Conservation (phyloP, 2,797 vertebrate genomes). For the Poecilia velifera region DNA sequence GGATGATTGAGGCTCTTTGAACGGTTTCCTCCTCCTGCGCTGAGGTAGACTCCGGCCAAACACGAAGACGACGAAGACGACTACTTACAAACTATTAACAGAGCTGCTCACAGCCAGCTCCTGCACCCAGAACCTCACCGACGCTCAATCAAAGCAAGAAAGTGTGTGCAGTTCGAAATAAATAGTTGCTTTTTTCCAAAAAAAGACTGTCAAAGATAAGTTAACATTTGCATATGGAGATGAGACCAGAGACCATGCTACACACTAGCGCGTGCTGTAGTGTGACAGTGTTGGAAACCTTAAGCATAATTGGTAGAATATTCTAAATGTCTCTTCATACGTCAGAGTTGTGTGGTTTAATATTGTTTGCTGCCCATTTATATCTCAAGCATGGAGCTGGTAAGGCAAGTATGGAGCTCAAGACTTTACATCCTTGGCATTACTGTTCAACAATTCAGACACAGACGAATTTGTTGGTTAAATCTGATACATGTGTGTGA, state of each 20-base stretch:
- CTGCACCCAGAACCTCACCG: conserved; percentile 49
- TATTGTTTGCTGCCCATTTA: not conserved
- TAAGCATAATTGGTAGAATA: not conserved
- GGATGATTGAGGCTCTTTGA: conserved; percentile 68
- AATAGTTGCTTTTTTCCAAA: not conserved
- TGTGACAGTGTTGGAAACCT: not conserved
- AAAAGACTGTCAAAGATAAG: not conserved
- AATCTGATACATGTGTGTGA: not conserved
- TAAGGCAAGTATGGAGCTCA: not conserved
- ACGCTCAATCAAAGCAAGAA: conserved; percentile 77
- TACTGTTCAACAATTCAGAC: not conserved
- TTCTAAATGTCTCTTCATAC: not conserved
- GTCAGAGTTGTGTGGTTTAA: not conserved
- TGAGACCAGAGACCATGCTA: conserved; percentile 29
- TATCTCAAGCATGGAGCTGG: not conserved
- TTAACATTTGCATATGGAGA: not conserved
- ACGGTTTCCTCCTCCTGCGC: conserved; percentile 82
- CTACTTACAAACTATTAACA: conserved; percentile 27
- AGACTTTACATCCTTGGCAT: not conserved
- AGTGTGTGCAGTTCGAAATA: not conserved
- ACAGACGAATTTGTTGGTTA: not conserved
- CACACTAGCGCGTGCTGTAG: not conserved
- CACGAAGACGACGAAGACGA: conserved; percentile 77
- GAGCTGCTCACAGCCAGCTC: conserved; percentile 48
- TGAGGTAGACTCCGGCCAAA: conserved; percentile 96